Conservation (phyloP, 1,140 invertebrate species). For the Hylaeus volcanicus region DNA sequence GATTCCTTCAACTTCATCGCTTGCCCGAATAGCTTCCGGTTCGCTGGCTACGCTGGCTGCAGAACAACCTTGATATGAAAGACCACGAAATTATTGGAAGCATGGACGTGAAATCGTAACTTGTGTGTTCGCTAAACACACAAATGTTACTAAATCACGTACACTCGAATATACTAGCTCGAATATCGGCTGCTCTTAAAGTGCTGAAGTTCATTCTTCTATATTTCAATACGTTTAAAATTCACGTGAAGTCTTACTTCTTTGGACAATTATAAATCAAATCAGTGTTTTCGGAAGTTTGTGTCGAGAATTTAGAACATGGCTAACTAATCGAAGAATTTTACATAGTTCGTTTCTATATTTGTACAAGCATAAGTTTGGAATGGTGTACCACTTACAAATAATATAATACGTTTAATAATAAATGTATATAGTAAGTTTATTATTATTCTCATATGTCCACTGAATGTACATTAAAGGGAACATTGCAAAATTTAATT, state of each 20-base stretch:
- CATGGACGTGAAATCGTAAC: constrained; percentile 30
- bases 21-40: constrained; percentile 52
- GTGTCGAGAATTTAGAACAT: too few relatives aligned
- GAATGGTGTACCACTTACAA: too few relatives aligned
- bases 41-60: constrained; percentile 46
- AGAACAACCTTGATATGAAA: constrained; percentile 17
- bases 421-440: too few relatives aligned
- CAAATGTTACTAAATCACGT: not conserved
- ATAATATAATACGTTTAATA: too few relatives aligned
- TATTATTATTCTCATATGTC: too few relatives aligned
- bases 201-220: not conserved
- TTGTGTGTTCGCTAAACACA: not conserved
- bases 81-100: constrained; percentile 42
- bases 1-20: constrained; percentile 63
- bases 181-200: not conserved
- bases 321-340: too few relatives aligned
- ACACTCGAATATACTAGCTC: not conserved
- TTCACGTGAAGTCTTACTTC: too few relatives aligned
- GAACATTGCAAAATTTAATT: too few relatives aligned
- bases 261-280: too few relatives aligned
- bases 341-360: not conserved
- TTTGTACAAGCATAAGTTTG: too few relatives aligned
- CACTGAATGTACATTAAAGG: too few relatives aligned
- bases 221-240: not conserved
- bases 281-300: too few relatives aligned